Conservation (phyloP, 2,797 vertebrate genomes). For the Brachymystax lenok region DNA sequence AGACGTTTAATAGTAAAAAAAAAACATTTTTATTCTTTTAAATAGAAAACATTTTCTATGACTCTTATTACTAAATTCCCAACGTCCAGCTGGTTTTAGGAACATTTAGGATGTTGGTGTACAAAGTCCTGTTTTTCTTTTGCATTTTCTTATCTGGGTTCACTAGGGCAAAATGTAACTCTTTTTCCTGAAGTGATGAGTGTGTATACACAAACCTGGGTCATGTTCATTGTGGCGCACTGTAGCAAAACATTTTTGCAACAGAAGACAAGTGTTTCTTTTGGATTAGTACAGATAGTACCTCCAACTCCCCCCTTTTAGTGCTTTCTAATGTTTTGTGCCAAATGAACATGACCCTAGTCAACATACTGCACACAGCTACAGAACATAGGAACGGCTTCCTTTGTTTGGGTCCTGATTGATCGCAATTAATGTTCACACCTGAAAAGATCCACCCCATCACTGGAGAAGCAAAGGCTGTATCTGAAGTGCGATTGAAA, state of each 20-base stretch:
- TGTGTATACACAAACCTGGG: slow-evolving; percentile 70
- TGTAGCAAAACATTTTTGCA: background rate
- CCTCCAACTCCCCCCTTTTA: background rate
- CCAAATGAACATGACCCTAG: background rate
- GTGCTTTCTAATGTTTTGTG: background rate
- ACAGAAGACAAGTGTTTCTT: background rate
- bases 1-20: slow-evolving; percentile 49
- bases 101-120: slow-evolving; percentile 64
- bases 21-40: slow-evolving; percentile 82
- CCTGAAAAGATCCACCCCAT: background rate
- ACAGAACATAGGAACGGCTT: slow-evolving; percentile 75
- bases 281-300: background rate
- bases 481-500: background rate
- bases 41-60: slow-evolving; percentile 86
- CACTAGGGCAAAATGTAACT: slow-evolving; percentile 90
- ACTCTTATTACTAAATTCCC: slow-evolving; percentile 79
- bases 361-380: slow-evolving; percentile 75
- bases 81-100: slow-evolving; percentile 75
- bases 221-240: background rate
- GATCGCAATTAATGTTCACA: background rate
- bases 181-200: slow-evolving; percentile 78
- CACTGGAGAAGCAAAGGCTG: background rate
- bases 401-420: slow-evolving; percentile 62
- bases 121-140: slow-evolving; percentile 78
- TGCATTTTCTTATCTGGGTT: slow-evolving; percentile 74